These are phyloP conservation scores for Gymnocypris eckloni DNA, from an alignment of 2,797 vertebrate genomes.

Conservation along the genomic window DNA sequence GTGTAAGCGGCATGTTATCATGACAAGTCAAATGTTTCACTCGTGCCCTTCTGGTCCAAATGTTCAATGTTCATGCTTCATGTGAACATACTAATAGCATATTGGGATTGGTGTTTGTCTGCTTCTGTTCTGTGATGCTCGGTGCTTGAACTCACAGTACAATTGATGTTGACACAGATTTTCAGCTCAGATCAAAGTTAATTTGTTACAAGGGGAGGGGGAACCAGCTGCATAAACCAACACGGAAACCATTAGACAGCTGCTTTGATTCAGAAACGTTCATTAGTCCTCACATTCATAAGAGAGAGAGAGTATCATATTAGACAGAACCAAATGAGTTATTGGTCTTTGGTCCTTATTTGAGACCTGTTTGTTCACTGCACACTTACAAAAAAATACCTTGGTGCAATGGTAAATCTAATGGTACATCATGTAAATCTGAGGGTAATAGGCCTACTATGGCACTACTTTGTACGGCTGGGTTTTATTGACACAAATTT, in stretches of 20 bases:
- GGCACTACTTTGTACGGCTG: not conserved
- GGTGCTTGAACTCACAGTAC: conserved; percentile 57
- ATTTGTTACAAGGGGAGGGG: conserved; percentile 63
- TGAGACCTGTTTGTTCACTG: not conserved
- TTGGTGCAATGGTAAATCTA: not conserved
- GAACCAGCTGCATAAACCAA: conserved; percentile 46
- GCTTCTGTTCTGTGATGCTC: not conserved
- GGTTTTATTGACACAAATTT: not conserved
- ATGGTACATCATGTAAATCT: not conserved
- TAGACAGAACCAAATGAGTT: not conserved
- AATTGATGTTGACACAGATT: conserved; percentile 64
- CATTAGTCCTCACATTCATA: conserved; percentile 54
- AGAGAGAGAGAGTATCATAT: conserved; percentile 8
- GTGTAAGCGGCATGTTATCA: not conserved
- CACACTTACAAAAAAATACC: not conserved
- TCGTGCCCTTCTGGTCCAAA: not conserved
- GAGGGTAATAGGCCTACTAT: not conserved
- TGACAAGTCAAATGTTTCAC: not conserved
- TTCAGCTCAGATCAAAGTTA: conserved; percentile 63
- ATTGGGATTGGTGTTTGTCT: not conserved
- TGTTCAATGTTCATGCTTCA: not conserved
- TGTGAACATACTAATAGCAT: conserved; percentile 5
- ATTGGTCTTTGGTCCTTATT: not conserved
- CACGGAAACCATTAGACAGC: conserved; percentile 53
- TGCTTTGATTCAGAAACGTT: conserved; percentile 43